Percentiles rank a stretch among this genome's conserved stretches.
Evolutionary conservation across 2,888 invertebrate genomes (phyloP).

Genomic region (Xanthia togata): DNA sequence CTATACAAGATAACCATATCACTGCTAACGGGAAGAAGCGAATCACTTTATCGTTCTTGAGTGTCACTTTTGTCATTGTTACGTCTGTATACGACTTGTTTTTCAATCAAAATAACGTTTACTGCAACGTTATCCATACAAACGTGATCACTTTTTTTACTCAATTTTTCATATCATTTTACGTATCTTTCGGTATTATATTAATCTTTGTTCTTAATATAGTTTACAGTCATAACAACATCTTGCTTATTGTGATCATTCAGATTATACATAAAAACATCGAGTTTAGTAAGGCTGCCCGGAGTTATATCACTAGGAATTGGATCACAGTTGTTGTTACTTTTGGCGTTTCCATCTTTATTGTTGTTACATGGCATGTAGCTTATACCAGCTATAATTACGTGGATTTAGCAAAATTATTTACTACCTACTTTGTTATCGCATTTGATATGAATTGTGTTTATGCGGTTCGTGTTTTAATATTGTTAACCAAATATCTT

Average conservation of each 20-base stretch:
- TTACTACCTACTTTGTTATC: not conserved
- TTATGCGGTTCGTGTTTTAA: conserved; percentile 27
- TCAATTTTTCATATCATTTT: not conserved
- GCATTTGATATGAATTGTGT: conserved; percentile 34
- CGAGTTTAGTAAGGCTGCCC: not conserved
- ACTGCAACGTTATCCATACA: not conserved
- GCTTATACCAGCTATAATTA: no score
- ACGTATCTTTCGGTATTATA: not conserved
- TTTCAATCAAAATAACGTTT: not conserved
- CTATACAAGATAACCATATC: not conserved
- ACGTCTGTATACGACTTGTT: no score
- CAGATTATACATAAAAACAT: conserved; percentile 2
- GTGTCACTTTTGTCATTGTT: not conserved
- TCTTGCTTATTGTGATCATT: not conserved
- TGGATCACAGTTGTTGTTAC: not conserved
- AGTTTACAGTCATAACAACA: not conserved
- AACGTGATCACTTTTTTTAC: not conserved
- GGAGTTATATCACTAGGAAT: not conserved
- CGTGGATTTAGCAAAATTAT: not conserved
- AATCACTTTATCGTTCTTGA: not conserved
- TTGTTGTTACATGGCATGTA: not conserved
- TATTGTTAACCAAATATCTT: conserved; percentile 31
- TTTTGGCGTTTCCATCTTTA: not conserved
- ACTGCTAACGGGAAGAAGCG: not conserved
- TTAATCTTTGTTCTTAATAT: conserved; percentile 3